Base-by-base conservation (phyloP, 2,888 invertebrate species). In the Aradus depressus region DNA sequence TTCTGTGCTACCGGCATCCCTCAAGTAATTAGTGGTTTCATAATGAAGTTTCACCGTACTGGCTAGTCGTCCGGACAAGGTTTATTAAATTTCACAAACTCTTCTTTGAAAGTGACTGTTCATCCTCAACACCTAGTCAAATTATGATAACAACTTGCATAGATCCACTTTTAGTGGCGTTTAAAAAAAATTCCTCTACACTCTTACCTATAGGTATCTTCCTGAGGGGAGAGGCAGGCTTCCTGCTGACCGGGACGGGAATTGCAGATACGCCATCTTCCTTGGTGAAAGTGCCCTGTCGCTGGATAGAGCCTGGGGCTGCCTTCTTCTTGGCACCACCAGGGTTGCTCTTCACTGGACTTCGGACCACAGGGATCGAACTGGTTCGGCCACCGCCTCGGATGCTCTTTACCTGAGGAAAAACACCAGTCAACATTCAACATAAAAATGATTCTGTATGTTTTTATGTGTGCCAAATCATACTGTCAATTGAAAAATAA, bases 211-310 rank as follows among this genome's bases (percentile, higher is more conserved):
- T 23, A n/a, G 54, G 56, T 18, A 45, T 54, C 39, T 54, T 56
- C 35, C 39, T 56, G 43, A 56, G 53, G n/a, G 56, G 53, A 23
- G 55, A 52, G 14, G 56, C 53, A 22, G 57, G 50, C 44, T 59
- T 58, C 42, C 55, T 56, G 4, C n/a, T n/a, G 45, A 57, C 54
- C 31, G 56, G 55, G 16, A 60, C 55, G 8, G 60, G 60, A 16
- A 60, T 60, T 19, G 54, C 52, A 23, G 65, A 60, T 2, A 64
- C 60, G 22, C 63, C 73, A 59, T 87, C 86, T 61, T 91, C 90
- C 68, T 91, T 92, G 0, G 89, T 87, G 65, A 93, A 93, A 0
- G 93, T 93, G 12, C 89, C 89, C 67, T 93, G 91, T 23, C 92
- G 75, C 59, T 85, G 84, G 28, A 85, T 66, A 3, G 53, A 51